These are phyloP conservation scores for Ophthalmolycus amberensis DNA, from an alignment of 2,113 vertebrate genomes.

Conservation along the genomic window DNA sequence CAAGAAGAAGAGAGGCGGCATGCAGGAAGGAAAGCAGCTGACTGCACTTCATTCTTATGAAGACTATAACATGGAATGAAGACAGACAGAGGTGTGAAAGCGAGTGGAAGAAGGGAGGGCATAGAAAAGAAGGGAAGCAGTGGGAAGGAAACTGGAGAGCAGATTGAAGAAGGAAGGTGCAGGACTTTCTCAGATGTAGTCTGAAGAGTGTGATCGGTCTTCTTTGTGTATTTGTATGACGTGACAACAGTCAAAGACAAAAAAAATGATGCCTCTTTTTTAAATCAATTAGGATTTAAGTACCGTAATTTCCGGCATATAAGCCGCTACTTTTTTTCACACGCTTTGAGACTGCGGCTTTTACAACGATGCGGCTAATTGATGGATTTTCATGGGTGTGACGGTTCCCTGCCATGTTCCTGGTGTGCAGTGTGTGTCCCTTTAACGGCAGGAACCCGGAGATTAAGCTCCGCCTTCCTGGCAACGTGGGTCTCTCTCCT, in stretches of 20 bases:
- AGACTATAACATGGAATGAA: conserved; percentile 5
- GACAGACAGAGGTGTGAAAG: conserved; percentile 7
- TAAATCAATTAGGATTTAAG: neutral
- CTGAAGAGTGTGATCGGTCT: neutral
- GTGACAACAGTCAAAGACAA: neutral
- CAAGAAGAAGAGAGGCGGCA: conserved; percentile 11
- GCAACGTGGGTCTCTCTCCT: too few relatives aligned
- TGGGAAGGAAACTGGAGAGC: neutral
- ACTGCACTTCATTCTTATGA: conserved; percentile 6
- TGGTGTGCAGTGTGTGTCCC: too few relatives aligned
- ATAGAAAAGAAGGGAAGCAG: neutral
- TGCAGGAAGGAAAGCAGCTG: conserved; percentile 32
- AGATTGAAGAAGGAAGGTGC: neutral
- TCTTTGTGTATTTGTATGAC: neutral
- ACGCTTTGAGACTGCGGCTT: too few relatives aligned
- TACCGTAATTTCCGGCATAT: too few relatives aligned
- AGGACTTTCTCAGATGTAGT: neutral
- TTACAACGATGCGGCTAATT: too few relatives aligned
- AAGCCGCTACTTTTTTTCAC: too few relatives aligned
- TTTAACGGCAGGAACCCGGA: too few relatives aligned
- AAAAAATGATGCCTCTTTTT: neutral
- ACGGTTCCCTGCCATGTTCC: too few relatives aligned
- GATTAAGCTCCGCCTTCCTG: too few relatives aligned
- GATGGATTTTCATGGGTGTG: too few relatives aligned
- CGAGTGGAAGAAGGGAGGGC: neutral